Evolutionary conservation across 2,113 vertebrate species (phyloP), one percentile per base, ranked within the genome.

Genomic region (Upupa epops): DNA sequence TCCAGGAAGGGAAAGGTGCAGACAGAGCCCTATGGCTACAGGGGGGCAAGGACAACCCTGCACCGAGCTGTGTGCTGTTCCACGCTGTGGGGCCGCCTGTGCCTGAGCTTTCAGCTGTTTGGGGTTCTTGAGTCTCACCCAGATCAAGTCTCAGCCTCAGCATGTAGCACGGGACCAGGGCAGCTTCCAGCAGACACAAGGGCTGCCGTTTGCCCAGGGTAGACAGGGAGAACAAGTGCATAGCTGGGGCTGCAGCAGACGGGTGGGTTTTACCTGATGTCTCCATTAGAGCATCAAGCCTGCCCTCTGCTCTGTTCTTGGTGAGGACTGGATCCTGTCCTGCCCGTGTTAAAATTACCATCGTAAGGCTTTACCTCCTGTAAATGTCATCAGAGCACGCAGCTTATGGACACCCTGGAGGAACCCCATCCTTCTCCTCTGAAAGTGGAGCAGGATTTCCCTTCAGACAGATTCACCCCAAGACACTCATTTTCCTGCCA

Each of bases 351-450:
- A 75, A 81, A 96, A 81, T 70, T 64, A 14, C 9, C 28, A 86
- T 61, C 60, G 49, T 5, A 17, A 88, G 60, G 28, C 8, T 72
- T 42, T 42, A 42, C 1, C 5, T 29, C 29, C 28, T 61, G 28
- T 69, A 69, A 86, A 84, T 79, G 89, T 61, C 59, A 80, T 93
- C 87, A 61, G 92, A 89, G 91, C 90, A 34, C 51, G 12, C 36
- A 36, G 4, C 1, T 5, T 65, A 76, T 4, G 5, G 36, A n/a
- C 73, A 68, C 52, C n/a, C 28, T 81, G 36, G 84, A 79, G 59
- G 26, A 64, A 68, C 0, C 3, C 12, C 17, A 48, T 9, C 31
- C 42, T 71, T 88, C 15, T 66, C 5, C 20, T 76, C 29, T 60
- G 65, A 87, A 82, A 70, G n/a, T 28, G 17, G 81, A 65, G 36